A percentile compares a stretch with the other conserved stretches of the same genome.
Evolutionary conservation across 2,888 invertebrate species (phyloP).

Genomic region (Eilema griseolum): DNA sequence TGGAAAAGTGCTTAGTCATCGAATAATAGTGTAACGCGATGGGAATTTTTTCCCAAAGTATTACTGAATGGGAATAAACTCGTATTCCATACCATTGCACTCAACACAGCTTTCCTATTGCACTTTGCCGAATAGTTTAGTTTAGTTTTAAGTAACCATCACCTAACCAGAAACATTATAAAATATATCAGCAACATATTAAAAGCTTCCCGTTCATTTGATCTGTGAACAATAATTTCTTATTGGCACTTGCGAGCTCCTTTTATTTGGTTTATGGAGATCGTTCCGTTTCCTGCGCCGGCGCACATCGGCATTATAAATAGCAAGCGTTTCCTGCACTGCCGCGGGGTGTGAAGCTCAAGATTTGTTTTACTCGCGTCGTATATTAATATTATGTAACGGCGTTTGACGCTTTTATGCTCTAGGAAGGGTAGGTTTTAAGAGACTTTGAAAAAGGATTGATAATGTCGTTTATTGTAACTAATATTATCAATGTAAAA

Average conservation of each 20-base stretch:
- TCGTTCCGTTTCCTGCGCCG: slow-evolving; percentile 45
- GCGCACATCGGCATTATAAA: slow-evolving; percentile 60
- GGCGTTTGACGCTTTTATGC: neutral
- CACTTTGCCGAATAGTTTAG: neutral
- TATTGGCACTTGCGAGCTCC: slow-evolving; percentile 30
- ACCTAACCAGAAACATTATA: neutral
- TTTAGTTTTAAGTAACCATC: neutral
- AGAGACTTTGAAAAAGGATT: neutral
- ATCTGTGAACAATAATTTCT: slow-evolving; percentile 32
- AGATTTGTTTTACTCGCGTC: slow-evolving; percentile 23
- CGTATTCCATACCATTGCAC: neutral
- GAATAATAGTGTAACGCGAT: too few species aligned
- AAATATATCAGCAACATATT: neutral
- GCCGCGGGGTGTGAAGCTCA: slow-evolving; percentile 21
- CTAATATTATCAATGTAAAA: neutral
- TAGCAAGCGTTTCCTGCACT: slow-evolving; percentile 62
- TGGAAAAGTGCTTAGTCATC: too few species aligned
- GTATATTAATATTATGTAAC: slow-evolving; percentile 14
- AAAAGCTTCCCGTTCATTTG: slow-evolving; percentile 6
- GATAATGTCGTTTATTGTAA: too few species aligned
- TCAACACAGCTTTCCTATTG: neutral
- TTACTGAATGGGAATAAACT: too few species aligned
- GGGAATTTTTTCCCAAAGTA: too few species aligned
- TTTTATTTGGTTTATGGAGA: slow-evolving; percentile 29
- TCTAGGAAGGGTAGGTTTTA: neutral